Conservation (phyloP, 2,113 vertebrate species). For the Pimephales promelas region DNA sequence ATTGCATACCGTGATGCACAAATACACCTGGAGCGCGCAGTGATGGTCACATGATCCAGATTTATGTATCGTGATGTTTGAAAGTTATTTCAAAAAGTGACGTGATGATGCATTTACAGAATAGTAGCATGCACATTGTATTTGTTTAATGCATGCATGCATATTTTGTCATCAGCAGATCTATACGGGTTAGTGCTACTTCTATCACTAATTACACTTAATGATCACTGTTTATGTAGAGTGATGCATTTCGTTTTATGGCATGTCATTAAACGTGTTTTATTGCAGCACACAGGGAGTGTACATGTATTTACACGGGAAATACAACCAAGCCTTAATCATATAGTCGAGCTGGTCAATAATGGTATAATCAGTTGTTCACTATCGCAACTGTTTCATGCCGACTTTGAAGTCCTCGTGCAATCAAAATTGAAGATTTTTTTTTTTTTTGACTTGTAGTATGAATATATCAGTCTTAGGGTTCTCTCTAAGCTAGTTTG, state of each 20-base stretch:
- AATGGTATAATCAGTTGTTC: too few relatives aligned
- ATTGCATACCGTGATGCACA: not conserved
- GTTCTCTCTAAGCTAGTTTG: too few relatives aligned
- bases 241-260: not conserved
- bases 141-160: not conserved
- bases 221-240: not conserved
- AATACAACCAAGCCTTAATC: not conserved
- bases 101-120: not conserved
- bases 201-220: not conserved
- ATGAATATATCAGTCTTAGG: too few relatives aligned
- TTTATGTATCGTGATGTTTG: not conserved
- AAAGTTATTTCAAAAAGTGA: not conserved
- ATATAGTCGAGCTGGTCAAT: not conserved
- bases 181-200: not conserved
- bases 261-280: not conserved
- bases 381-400: too few relatives aligned
- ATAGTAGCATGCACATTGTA: not conserved
- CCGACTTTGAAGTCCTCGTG: too few relatives aligned
- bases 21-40: not conserved
- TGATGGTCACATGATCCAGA: not conserved
- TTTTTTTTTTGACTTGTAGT: too few relatives aligned
- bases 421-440: too few relatives aligned
- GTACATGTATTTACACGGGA: not conserved
- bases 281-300: not conserved
- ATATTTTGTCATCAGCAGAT: not conserved